Evolutionary conservation across 2,888 invertebrate species (phyloP).

Genomic region (Zygogramma bicolorata): DNA sequence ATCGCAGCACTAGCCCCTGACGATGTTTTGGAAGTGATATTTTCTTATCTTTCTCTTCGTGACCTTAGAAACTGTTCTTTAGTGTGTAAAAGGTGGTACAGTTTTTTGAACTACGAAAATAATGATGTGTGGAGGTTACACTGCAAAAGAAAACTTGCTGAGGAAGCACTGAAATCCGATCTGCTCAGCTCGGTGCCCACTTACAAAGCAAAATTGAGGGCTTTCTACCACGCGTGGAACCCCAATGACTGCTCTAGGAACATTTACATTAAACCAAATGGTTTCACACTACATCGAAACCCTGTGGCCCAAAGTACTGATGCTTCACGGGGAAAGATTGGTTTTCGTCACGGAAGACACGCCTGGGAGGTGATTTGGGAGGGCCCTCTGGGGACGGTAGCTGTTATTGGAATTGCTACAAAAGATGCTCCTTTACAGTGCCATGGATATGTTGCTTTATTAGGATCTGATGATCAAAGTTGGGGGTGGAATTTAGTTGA

Average conservation of each 20-base stretch:
- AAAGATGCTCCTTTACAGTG: conserved; percentile 94
- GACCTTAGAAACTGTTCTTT: conserved; percentile 91
- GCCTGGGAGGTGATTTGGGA: conserved; percentile 99
- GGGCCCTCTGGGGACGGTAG: conserved; percentile 97
- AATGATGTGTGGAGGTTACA: conserved; percentile 95
- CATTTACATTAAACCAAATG: conserved; percentile 96
- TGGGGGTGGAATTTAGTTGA: conserved; percentile 99
- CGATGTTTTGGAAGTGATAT: conserved; percentile 88
- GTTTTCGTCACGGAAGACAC: conserved; percentile 82
- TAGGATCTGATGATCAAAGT: conserved; percentile 96
- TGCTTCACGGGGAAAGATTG: conserved; percentile 89
- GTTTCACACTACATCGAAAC: conserved; percentile 97
- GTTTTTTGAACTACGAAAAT: conserved; percentile 91
- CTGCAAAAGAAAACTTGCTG: conserved; percentile 87
- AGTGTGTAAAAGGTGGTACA: conserved; percentile 94
- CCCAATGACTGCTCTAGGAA: conserved; percentile 97
- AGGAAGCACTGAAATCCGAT: conserved; percentile 91
- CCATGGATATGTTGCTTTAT: conserved; percentile 93
- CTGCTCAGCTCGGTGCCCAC: conserved; percentile 88
- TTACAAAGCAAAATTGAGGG: conserved; percentile 93
- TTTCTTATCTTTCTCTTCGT: conserved; percentile 88
- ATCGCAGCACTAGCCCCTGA: conserved; percentile 78
- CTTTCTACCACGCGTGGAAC: conserved; percentile 97
- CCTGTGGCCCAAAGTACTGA: conserved; percentile 99
- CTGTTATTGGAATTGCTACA: conserved; percentile 95